phyloP scores from a whole-genome alignment of 2,888 invertebrate species.

The Argyresthia goedartella region DNA sequence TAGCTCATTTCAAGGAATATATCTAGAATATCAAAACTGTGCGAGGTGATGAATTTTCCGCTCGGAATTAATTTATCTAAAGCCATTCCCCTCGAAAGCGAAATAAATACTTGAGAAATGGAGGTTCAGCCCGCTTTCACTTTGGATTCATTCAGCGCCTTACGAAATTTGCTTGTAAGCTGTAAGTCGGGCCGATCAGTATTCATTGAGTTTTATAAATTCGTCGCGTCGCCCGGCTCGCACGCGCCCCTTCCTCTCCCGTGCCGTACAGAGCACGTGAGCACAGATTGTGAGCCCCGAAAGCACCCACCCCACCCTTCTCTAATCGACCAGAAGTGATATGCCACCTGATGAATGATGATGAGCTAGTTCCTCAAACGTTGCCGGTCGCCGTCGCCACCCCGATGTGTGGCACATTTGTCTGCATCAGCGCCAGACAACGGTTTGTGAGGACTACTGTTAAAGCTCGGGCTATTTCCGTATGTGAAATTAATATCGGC shows the following conservation, averaged over 20 bases:
- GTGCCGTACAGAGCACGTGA: constrained; percentile 15
- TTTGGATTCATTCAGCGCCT: not conserved
- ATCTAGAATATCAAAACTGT: too few species aligned
- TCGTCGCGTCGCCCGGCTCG: constrained; percentile 17
- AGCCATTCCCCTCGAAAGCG: too few species aligned
- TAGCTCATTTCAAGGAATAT: not conserved
- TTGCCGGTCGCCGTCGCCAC: not conserved
- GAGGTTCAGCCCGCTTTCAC: too few species aligned
- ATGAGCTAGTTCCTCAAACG: constrained; percentile 19
- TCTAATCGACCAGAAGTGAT: constrained; percentile 60
- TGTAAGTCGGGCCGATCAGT: constrained; percentile 27
- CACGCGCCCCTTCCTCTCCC: constrained; percentile 20
- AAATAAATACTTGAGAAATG: too few species aligned
- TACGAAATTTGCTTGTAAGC: not conserved
- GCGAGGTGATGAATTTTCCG: too few species aligned
- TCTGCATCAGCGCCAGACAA: not conserved
- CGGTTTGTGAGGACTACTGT: not conserved
- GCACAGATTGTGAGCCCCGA: constrained; percentile 38
- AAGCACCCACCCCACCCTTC: constrained; percentile 17
- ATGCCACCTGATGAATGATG: constrained; percentile 45
- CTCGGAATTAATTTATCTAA: too few species aligned
- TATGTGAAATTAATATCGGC: not conserved
- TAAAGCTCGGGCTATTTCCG: not conserved
- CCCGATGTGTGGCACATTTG: not conserved
- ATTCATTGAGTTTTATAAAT: constrained; percentile 63